These are phyloP conservation scores for Camponotus pennsylvanicus DNA, from an alignment of 1,140 invertebrate genomes.

Conservation along the genomic window DNA sequence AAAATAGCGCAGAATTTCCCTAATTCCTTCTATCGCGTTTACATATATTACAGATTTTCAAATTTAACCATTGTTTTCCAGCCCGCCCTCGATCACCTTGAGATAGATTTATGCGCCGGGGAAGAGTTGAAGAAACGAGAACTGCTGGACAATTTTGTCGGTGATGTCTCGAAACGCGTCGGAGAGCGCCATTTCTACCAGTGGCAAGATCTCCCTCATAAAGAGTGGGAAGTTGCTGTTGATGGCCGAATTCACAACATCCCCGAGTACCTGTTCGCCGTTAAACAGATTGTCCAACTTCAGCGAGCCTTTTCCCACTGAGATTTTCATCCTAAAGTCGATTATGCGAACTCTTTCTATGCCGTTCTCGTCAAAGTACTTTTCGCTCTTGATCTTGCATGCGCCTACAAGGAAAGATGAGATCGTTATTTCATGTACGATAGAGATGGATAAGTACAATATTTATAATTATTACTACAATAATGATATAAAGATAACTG, in stretches of 20 bases:
- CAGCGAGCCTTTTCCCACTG: constrained; percentile 87
- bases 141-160: constrained; percentile 87
- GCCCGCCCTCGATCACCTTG: neutral
- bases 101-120: constrained; percentile 77
- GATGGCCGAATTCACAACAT: constrained; percentile 88
- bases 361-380: constrained; percentile 81
- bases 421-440: neutral
- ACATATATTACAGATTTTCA: neutral
- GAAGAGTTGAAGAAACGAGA: constrained; percentile 87
- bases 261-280: constrained; percentile 86
- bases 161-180: constrained; percentile 87
- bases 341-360: constrained; percentile 86
- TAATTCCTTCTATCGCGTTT: neutral
- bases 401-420: constrained; percentile 72
- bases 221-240: constrained; percentile 89
- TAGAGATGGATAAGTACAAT: neutral
- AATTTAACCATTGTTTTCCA: neutral
- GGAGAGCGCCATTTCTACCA: constrained; percentile 87
- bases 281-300: constrained; percentile 89
- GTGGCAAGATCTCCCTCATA: constrained; percentile 87
- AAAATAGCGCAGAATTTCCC: neutral
- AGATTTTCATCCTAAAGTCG: constrained; percentile 86
- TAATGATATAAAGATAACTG: no score
- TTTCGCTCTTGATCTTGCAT: constrained; percentile 81
- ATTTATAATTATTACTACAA: neutral